phyloP scores from a whole-genome alignment of 1,140 invertebrate genomes.

The Rhagoletis zephyria region DNA sequence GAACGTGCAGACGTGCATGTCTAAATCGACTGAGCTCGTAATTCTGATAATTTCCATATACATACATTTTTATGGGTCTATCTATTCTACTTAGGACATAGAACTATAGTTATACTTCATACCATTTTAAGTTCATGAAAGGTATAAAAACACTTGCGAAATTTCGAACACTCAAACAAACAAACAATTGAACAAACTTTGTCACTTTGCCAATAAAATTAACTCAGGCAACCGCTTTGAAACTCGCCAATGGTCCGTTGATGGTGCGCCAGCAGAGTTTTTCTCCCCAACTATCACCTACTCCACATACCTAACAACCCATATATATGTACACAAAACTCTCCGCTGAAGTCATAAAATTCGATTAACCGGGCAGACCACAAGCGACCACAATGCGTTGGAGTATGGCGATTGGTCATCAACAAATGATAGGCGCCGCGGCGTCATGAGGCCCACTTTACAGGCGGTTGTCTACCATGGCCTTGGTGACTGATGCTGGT shows the following conservation, averaged over 20 bases:
- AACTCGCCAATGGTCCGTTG: conserved; percentile 33
- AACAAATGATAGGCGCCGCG: conserved; percentile 15
- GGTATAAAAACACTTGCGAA: no score
- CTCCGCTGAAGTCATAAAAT: conserved; percentile 39
- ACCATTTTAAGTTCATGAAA: no score
- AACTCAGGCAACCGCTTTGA: background rate
- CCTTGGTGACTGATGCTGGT: background rate
- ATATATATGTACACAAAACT: background rate
- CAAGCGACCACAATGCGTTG: conserved; percentile 29
- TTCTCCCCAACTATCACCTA: background rate
- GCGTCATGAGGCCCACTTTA: conserved; percentile 32
- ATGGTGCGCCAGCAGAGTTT: background rate
- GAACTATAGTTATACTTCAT: no score
- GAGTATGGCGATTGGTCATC: conserved; percentile 24
- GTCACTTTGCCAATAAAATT: conserved; percentile 46
- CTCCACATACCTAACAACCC: background rate
- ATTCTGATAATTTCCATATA: no score
- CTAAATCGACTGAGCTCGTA: no score
- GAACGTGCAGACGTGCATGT: no score
- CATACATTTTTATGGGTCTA: no score
- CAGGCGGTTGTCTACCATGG: background rate
- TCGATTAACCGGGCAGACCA: conserved; percentile 27
- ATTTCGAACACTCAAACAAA: background rate
- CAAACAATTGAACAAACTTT: conserved; percentile 20
- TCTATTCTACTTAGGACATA: no score